These are phyloP conservation scores for Falco peregrinus DNA, from an alignment of 2,797 vertebrate species.

Conservation along the genomic window DNA sequence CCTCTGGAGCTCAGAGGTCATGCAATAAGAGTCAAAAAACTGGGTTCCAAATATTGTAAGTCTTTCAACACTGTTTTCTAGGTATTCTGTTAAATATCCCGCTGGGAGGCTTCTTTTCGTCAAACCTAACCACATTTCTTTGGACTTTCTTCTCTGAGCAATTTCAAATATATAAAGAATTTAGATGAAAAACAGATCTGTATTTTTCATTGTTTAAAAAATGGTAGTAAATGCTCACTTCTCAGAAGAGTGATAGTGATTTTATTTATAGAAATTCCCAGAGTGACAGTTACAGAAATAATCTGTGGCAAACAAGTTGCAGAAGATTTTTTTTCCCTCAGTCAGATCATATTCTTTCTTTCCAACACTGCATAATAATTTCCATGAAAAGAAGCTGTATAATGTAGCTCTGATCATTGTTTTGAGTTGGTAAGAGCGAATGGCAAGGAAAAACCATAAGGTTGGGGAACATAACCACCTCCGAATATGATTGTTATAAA, in stretches of 20 bases:
- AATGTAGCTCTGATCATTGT: not conserved
- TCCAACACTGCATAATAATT: slow-evolving; percentile 7
- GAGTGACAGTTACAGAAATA: slow-evolving; percentile 51
- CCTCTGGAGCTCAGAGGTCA: slow-evolving; percentile 38
- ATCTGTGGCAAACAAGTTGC: slow-evolving; percentile 48
- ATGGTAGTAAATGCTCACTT: slow-evolving; percentile 47
- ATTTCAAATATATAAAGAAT: slow-evolving; percentile 68
- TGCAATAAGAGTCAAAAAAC: slow-evolving; percentile 23
- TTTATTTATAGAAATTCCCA: slow-evolving; percentile 67
- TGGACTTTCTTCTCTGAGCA: slow-evolving; percentile 54
- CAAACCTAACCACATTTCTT: slow-evolving; percentile 66
- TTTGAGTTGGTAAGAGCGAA: slow-evolving; percentile 13
- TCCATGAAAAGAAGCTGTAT: slow-evolving; percentile 15
- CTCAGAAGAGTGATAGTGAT: slow-evolving; percentile 57
- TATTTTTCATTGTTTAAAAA: slow-evolving; percentile 54
- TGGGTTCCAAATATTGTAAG: slow-evolving; percentile 44
- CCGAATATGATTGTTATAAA: not conserved
- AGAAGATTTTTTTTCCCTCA: slow-evolving; percentile 19
- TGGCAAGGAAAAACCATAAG: not conserved
- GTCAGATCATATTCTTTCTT: slow-evolving; percentile 10
- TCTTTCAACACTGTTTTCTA: slow-evolving; percentile 64
- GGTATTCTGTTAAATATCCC: slow-evolving; percentile 67
- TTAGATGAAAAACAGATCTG: slow-evolving; percentile 71
- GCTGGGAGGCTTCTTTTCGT: slow-evolving; percentile 38
- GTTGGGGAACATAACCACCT: not conserved